phyloP scores from a whole-genome alignment of 2,113 vertebrate genomes.

The Rhinichthys klamathensis region DNA sequence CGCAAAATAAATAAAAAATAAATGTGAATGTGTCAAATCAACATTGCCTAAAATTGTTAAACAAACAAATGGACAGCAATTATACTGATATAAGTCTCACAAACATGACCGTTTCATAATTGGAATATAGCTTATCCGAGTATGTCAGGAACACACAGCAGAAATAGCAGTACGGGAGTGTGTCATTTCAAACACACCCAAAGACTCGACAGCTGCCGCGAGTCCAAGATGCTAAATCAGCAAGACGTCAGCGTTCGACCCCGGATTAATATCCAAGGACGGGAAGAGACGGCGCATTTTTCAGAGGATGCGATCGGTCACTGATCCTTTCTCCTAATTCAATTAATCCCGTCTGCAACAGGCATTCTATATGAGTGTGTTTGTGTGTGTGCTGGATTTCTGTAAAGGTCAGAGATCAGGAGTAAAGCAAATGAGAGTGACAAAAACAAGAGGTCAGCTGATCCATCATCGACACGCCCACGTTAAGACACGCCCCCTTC shows the following conservation, averaged over 20 bases:
- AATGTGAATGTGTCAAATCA: background rate
- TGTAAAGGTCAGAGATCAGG: slow-evolving; percentile 23
- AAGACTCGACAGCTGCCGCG: background rate
- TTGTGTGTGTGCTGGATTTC: background rate
- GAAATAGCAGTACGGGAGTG: background rate
- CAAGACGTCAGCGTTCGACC: background rate
- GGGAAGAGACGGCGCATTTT: slow-evolving; percentile 32
- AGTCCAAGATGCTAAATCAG: slow-evolving; percentile 2
- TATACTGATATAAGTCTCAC: background rate
- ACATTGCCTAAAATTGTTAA: no score
- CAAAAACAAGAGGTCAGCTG: slow-evolving; percentile 44
- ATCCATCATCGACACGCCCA: slow-evolving; percentile 30
- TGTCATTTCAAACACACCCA: background rate
- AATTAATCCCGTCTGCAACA: no score
- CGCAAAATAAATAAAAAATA: no score
- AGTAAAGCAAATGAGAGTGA: slow-evolving; percentile 41
- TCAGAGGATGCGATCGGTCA: background rate
- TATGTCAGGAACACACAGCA: background rate
- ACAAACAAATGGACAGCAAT: background rate
- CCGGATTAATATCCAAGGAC: slow-evolving; percentile 1
- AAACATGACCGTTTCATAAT: background rate
- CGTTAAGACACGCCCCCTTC: background rate
- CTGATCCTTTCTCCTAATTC: slow-evolving; percentile 16
- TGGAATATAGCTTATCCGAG: background rate
- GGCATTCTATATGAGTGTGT: background rate